Evolutionary conservation across 1,140 invertebrate species (phyloP), one percentile per base, ranked within the genome.

Genomic region (Alviniconcha marisindica): DNA sequence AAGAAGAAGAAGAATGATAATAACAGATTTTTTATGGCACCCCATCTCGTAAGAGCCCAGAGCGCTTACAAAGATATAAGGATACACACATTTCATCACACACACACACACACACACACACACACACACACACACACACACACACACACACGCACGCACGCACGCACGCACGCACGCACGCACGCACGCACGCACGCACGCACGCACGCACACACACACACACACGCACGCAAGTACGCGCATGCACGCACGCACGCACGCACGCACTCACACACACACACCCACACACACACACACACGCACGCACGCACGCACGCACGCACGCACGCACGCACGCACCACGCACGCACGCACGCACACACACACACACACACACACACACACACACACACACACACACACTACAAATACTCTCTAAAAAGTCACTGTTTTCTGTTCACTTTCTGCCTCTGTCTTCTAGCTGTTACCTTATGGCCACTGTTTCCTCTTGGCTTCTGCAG

Each of bases 121-220:
- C 56, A 14, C 56, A 60, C 56, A 14, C 56, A 60, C 56, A 60
- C 56, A n/a, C 56, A 28, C 56, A 60, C 56, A 28, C 56, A 60
- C 56, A 28, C 56, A 14, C 56, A 28, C 56, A n/a, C 56, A 60
- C 56, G 24, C 56, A 60, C 56, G 24, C 56, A 60, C 56, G 24
- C 73, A 42, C 38, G 21, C 42, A 42, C 73, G 21, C 51, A 60
- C 77, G 24, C 77, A 79, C 51, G 51, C 51, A 36, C 51, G 54
- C 54, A 44, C n/a, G 40, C 73, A 44, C 40, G 40, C 18, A 76
- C 73, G 21, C 38, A 44, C 0, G 1, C 5, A 4, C 0, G 0
- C 1, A 48, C 18, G 24, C 56, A n/a, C 18, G 24, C 56, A 60
- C 24, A 28, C 18, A 60, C 56, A 60, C 4, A 60, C 56, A 28